Base-by-base conservation (phyloP, 2,888 invertebrate species). In the Frankliniella fusca region DNA sequence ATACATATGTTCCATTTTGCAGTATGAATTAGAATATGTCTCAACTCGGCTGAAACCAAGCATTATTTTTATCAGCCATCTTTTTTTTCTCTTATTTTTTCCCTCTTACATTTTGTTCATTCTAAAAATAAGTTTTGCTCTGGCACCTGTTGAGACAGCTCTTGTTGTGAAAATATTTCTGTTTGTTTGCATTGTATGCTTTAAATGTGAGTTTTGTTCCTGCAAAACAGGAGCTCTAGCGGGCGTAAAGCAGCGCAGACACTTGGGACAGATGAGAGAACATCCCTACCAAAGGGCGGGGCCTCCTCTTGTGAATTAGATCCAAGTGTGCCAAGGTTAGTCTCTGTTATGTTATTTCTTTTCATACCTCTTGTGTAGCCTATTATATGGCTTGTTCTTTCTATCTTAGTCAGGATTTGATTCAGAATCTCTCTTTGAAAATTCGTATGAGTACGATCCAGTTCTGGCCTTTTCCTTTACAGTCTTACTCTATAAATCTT, bases 251-350 rank as follows among this genome's bases (percentile, higher is more conserved):
- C 92, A 93, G 89, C 91, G 93, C 89, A 93, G 95, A 90, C 92
- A 93, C 90, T 92, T 95, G 91, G 93, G 94, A 91, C 94, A 95
- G 90, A 92, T 94, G 90, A 93, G 97, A 93, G 97, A 97, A 91
- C 97, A 97, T 93, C 97, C 97, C 91, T 97, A 97, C 93, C 96
- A 96, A 93, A 96, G 97, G 93, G 95, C 96, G 91, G 94, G 94
- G 90, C 90, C 90, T 94, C 94, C 94, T 92, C 93, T 92, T 88
- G 90, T 89, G 89, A 88, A 84, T 84, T 84, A 84, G 70, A 76
- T 27, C 70, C 70, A 76, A 76, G 70, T 76, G 70, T 76, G 70
- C 70, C 70, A 76, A 76, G 70, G 70, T 76, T 76, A 76, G 70
- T 76, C 70, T 76, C 70, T 76, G 70, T 76, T 76, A 76, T 27